Evolutionary conservation across 2,797 vertebrate species (phyloP).

Genomic region (Crypturellus tataupa): DNA sequence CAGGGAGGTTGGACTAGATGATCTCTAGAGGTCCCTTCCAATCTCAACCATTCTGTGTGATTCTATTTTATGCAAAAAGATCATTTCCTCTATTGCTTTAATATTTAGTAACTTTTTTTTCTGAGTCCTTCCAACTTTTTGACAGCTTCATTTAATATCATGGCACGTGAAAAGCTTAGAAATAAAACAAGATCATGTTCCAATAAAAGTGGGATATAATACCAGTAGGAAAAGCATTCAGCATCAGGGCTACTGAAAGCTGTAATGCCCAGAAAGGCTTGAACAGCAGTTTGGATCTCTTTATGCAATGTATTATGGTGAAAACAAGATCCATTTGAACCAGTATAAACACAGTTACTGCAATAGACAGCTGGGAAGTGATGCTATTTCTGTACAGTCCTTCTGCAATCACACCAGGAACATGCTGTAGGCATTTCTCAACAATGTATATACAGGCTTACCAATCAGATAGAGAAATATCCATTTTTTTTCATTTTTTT

Average conservation of each 20-base stretch:
- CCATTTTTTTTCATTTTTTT: neutral
- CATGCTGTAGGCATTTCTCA: neutral
- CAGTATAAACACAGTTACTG: neutral
- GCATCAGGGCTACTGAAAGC: neutral
- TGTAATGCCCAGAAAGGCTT: neutral
- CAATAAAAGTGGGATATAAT: neutral
- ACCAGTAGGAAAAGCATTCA: neutral
- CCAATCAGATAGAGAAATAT: neutral
- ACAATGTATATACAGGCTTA: neutral
- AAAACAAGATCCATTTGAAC: conserved; percentile 1
- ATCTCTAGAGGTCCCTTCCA: too few relatives aligned
- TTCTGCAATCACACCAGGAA: conserved; percentile 3
- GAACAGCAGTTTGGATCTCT: conserved; percentile 3
- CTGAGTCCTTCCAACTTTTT: neutral
- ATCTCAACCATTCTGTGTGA: too few relatives aligned
- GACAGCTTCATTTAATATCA: neutral
- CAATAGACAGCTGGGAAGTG: neutral
- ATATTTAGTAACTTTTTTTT: neutral
- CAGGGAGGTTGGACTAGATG: too few relatives aligned
- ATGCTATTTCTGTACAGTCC: neutral
- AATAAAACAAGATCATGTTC: neutral
- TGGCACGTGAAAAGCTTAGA: neutral
- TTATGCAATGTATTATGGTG: neutral
- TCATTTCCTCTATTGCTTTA: neutral
- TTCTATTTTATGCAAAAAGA: neutral